Evolutionary conservation across 2,113 vertebrate species (phyloP), one percentile per base, ranked within the genome.

Genomic region (Salvator merianae): DNA sequence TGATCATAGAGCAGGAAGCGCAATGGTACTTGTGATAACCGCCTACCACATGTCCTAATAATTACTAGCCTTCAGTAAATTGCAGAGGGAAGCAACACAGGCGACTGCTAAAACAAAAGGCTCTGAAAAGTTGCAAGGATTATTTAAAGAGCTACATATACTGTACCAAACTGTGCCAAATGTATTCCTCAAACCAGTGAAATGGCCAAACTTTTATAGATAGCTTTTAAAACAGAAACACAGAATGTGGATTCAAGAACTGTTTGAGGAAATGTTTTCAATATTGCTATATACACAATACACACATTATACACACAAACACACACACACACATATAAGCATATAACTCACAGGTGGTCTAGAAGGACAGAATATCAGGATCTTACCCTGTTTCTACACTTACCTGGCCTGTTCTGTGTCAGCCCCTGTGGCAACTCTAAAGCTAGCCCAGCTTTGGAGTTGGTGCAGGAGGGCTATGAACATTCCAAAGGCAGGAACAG

Each of bases 11-110:
- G 91, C 90, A 90, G 89, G 87, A 85, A 92, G 90, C 85, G 88
- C 86, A 93, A 93, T 94, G 93, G 93, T 96, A 93, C 94, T 93
- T 84, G 79, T 95, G 94, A 95, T 94, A 95, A 95, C 91, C 43
- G 89, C 94, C 94, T 93, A 95, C 95, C 92, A 91, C 91, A 93
- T 93, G 93, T 94, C 93, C 92, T 93, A 93, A 87, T 96, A 96
- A 96, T 96, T 96, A 95, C 95, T 95, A 95, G 94, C 89, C 93
- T 95, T 96, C 95, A 91, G 89, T 94, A 95, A 94, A 95, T 92
- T 93, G 85, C 78, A 83, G 38, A 95, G 93, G 85, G 91, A 94
- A 91, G 87, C 90, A 94, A 94, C 91, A 93, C 0, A 78, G 36
- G 91, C 94, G 90, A 94, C 92, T 94, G 84, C 83, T 94, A 88